These are phyloP conservation scores for Temnothorax rugatulus DNA, from an alignment of 2,888 invertebrate species.

Conservation along the genomic window DNA sequence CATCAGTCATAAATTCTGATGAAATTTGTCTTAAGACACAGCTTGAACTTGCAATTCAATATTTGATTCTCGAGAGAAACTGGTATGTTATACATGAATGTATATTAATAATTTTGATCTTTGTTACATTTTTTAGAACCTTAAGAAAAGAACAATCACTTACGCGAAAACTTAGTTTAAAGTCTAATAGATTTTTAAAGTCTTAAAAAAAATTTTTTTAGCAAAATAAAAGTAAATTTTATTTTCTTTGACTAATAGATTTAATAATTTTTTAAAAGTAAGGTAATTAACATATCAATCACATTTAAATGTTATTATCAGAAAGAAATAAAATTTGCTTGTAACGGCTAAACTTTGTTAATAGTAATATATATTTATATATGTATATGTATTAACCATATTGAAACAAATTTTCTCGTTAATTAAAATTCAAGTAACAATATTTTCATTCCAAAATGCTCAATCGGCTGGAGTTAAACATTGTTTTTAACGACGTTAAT, in stretches of 20 bases:
- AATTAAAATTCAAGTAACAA: not conserved
- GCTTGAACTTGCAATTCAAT: not conserved
- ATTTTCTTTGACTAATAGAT: not conserved
- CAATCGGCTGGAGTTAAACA: not conserved
- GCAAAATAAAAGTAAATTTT: not conserved
- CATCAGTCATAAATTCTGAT: not conserved
- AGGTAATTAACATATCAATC: not conserved
- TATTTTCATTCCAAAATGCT: not conserved
- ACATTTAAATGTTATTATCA: not conserved
- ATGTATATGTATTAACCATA: not conserved
- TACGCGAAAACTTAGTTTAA: not conserved
- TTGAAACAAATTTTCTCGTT: not conserved
- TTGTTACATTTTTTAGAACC: not conserved
- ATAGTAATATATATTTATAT: not conserved
- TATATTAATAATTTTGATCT: not conserved
- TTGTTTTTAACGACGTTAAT: not conserved
- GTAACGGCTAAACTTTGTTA: not conserved
- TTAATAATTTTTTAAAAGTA: not conserved
- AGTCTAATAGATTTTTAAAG: not conserved
- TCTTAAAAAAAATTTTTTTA: not conserved
- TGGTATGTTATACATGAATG: not conserved
- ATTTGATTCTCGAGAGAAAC: not conserved
- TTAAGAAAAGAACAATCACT: not conserved
- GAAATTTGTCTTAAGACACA: not conserved
- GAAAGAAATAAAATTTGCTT: not conserved